Evolutionary conservation across 2,888 invertebrate species (phyloP).

Genomic region (Amiota minor): DNA sequence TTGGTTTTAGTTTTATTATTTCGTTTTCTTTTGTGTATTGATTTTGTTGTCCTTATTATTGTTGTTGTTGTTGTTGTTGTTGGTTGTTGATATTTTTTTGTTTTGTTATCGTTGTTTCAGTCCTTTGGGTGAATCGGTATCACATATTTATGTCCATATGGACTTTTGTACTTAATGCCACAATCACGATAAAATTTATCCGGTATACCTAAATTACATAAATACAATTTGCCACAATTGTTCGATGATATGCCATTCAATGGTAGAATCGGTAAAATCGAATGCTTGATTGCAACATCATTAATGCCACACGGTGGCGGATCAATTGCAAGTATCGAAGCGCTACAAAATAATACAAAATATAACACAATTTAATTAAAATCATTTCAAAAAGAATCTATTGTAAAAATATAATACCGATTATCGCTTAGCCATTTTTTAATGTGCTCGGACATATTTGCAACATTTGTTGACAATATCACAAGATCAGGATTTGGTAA

Average conservation of each 20-base stretch:
- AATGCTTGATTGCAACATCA: slow-evolving; percentile 78
- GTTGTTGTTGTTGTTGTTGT: slow-evolving; percentile 41
- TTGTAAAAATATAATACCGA: slow-evolving; percentile 65
- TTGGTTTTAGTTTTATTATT: slow-evolving; percentile 31
- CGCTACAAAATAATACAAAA: slow-evolving; percentile 69
- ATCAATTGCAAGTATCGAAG: slow-evolving; percentile 84
- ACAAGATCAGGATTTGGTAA: slow-evolving; percentile 74
- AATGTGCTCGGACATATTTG: slow-evolving; percentile 74
- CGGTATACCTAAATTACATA: slow-evolving; percentile 90
- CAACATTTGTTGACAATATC: slow-evolving; percentile 71
- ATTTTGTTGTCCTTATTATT: slow-evolving; percentile 5
- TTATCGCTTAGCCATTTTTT: slow-evolving; percentile 82
- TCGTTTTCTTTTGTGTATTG: background rate
- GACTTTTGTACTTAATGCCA: slow-evolving; percentile 86
- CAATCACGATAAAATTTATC: slow-evolving; percentile 83
- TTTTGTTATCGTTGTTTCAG: slow-evolving; percentile 67
- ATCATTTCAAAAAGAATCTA: too few relatives aligned
- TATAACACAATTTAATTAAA: background rate
- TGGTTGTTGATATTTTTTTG: slow-evolving; percentile 49
- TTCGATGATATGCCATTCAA: slow-evolving; percentile 76
- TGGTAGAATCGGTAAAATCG: slow-evolving; percentile 82
- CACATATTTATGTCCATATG: slow-evolving; percentile 88
- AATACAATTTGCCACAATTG: slow-evolving; percentile 83
- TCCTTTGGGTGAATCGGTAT: slow-evolving; percentile 80
- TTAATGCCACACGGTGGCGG: slow-evolving; percentile 81